Conservation (phyloP, 1,140 invertebrate genomes). For the Drosophila orosa region DNA sequence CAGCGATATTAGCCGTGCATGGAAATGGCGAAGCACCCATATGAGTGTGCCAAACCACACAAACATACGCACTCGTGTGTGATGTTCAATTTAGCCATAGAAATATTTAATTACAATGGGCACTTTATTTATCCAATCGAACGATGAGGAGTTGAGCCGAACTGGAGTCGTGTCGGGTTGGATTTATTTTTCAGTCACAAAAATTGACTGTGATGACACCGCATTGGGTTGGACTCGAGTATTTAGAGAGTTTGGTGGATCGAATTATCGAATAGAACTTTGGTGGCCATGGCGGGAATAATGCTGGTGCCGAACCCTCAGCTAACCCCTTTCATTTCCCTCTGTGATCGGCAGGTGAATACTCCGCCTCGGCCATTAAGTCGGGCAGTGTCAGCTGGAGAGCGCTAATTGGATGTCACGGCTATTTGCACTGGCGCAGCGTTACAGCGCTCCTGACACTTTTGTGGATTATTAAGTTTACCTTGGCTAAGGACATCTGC, state of each 20-base stretch:
- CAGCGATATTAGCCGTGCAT: constrained; percentile 20
- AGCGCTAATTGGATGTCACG: constrained; percentile 74
- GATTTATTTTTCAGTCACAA: constrained; percentile 34
- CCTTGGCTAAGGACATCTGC: constrained; percentile 50
- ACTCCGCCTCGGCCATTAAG: constrained; percentile 84
- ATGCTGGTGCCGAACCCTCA: constrained; percentile 15
- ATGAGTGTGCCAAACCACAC: constrained; percentile 5
- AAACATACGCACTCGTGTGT: constrained; percentile 16
- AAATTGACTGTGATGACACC: constrained; percentile 43
- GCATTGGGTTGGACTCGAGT: constrained; percentile 4
- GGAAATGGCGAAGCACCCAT: constrained; percentile 10
- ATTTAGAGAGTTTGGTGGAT: background rate
- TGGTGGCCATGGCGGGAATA: constrained; percentile 5
- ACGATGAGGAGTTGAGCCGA: constrained; percentile 8
- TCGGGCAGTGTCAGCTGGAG: constrained; percentile 75
- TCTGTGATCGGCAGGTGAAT: constrained; percentile 78
- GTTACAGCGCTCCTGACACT: constrained; percentile 75
- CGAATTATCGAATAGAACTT: constrained; percentile 27
- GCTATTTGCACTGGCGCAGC: constrained; percentile 72
- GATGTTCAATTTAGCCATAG: constrained; percentile 56
- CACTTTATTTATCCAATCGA: constrained; percentile 61
- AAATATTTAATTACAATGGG: constrained; percentile 79
- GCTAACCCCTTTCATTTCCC: constrained; percentile 25
- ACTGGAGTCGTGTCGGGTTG: constrained; percentile 6
- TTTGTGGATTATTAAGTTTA: constrained; percentile 81